Evolutionary conservation across 2,113 vertebrate genomes (phyloP), one percentile per base, ranked within the genome.

Genomic region (Corvus hawaiiensis): DNA sequence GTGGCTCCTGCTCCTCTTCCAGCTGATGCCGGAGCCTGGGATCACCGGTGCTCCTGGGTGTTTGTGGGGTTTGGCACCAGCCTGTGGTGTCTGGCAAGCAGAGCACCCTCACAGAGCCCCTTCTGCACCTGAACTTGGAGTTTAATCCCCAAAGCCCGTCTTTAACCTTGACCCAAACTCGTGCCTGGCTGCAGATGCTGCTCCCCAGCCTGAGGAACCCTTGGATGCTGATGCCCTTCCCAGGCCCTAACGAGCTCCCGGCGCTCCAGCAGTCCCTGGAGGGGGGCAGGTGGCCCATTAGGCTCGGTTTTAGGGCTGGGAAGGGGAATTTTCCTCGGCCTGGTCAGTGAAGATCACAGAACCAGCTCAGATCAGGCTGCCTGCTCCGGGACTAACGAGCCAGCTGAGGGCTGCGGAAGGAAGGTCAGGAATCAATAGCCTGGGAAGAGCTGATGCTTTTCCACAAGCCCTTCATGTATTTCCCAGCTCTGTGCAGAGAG

Each of bases 401-500:
- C 12, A 8, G 91, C 89, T 2, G 10, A 51, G 2, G 69, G 64
- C 77, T 3, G 24, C 44, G 61, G 49, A 56, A 18, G 32, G 51
- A 39, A 83, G 95, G 94, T 49, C 55, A 59, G 63, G 79, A 95
- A 97, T 97, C 96, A 63, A 97, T 91, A 97, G n/a, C 74, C 64
- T 73, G 63, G 88, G 80, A 91, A 90, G 94, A 90, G 85, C 56
- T 58, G 87, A 61, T 75, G 80, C 19, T 83, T 72, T 63, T 72
- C 84, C 91, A 46, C 10, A 1, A 52, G 56, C 61, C 16, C 2
- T 43, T 56, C 24, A 0, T 59, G 84, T 24, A 16, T 84, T 93
- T 63, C 56, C 54, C 0, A 3, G 20, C 81, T 74, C 69, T 20
- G 27, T 54, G 72, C 56, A 63, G 88, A 28, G 35, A 74, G 63